Base-by-base conservation (phyloP, 1,140 invertebrate genomes). In the Triops cancriformis region DNA sequence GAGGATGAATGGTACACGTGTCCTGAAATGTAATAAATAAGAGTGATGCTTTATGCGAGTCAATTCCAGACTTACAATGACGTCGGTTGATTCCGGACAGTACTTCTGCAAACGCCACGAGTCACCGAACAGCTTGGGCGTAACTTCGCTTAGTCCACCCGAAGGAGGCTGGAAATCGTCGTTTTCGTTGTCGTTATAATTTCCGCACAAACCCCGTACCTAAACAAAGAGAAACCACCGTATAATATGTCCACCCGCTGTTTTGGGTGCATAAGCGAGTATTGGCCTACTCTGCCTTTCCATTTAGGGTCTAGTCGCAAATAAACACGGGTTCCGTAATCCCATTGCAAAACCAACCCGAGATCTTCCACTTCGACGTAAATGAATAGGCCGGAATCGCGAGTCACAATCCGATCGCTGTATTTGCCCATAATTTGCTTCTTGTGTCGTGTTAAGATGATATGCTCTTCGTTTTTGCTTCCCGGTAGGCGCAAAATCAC, bases 171-270 rank as follows among this genome's bases (percentile, higher is more conserved):
- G 89, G 86, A 96, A 95, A 82, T 96, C 94, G 81, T 96, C 92
- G 10, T 87, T 85, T 76, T 88, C 87, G 81, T 96, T 91, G 31
- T 90, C 90, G 83, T 98, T 94, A 83, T 92, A 97, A 84, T 97
- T 95, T 0, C 95, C 95, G 84, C 95, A 97, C 2, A 97, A 85
- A 74, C 95, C 95, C 85, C 89, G 89, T 5, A 95, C 88, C 87
- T 91, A 82, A n/a, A 78, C 80, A 31, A 77, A 28, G 27, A 51
- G 28, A 74, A 79, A 14, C 18, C 18, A 9, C 37, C 27, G 28
- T 64, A 18, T 28, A 77, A 26, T 3, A 18, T 72, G 23, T n/a
- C 18, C 26, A n/a, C 27, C 37, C 26, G n/a, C 41, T 4, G 41
- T 23, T 23, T 6, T 76, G 27, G 74, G n/a, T 14, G 41, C 31